Base-by-base conservation (phyloP, 2,797 vertebrate species). In the Sebastes matsubarae region DNA sequence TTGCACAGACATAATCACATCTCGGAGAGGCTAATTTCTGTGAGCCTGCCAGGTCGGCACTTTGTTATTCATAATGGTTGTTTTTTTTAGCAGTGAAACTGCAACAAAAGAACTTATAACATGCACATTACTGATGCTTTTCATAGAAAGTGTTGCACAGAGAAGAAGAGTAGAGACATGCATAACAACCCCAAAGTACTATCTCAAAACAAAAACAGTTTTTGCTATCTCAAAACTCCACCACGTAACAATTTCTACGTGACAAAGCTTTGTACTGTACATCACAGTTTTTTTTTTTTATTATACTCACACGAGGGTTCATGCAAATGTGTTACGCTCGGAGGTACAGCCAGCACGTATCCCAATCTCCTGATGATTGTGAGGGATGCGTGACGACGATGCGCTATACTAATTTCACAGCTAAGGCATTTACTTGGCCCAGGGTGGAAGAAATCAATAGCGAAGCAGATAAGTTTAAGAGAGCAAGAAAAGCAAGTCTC, bases 241-340 rank as follows among this genome's bases (percentile, higher is more conserved):
- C 57, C 24, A 57, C 30, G 52, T 6, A 68, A 68, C 55, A 65
- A 46, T 42, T 20, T 52, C 13, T 68, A 46, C 2, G 32, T 67
- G 46, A 30, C 66, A 59, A 70, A 61, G 80, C 54, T 63, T 80
- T 70, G 59, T 46, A 46, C 22, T 25, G 54, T 25, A 54, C 61
- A 10, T 66, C 9, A 16, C n/a, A 59, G 16, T 76, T 85, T 77
- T 65, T 72, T 91, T 52, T 57, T 55, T 75, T 86, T 79, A 86
- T 80, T 80, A 77, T 80, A 88, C 79, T 86, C 85, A 81, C 83
- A 83, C 54, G 78, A 92, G 75, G 79, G 61, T 80, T 90, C 75
- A 91, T 92, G 88, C 83, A 87, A 93, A 93, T 92, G 83, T 58
- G 36, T 75, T 88, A 30, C 0, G 86, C 87, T 91, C 8, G 34